Evolutionary conservation across 1,140 invertebrate species (phyloP), one percentile per base, ranked within the genome.

Genomic region (Drosophila sucinea): DNA sequence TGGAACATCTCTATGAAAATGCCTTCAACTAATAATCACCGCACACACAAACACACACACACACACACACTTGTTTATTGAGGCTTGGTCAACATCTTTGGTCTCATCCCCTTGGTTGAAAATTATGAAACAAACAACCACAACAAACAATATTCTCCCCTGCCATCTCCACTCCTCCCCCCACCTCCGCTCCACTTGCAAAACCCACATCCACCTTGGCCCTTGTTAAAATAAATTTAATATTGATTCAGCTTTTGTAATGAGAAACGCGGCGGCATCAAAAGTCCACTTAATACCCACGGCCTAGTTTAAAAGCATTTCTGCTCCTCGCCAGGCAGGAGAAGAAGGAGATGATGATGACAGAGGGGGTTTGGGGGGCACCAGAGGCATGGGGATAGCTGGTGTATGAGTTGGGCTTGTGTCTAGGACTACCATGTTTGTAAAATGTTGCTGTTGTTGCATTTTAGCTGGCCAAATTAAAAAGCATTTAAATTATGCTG

Each of bases 171-270:
- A 29, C 27, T 17, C 60, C 41, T 17, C 7, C 54, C 33, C 27
- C 25, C 60, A 44, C 10, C 3, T n/a, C n/a, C 47, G n/a, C 23
- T 29, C 4, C 23, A n/a, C 6, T 7, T 5, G 27, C 29, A 33
- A 10, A 6, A n/a, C 8, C 27, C 10, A 10, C 25, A 8, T 38
- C 10, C 3, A 33, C 30, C 25, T 47, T 33, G 29, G 4, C n/a
- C 40, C 64, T 68, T 72, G 72, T 77, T 86, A 83, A 86, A 86
- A 86, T 86, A 83, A 86, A 86, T 89, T 89, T 87, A 87, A 87
- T 87, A 87, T 87, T 87, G 83, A 87, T 87, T 87, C 83, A 87
- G 83, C 83, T 87, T 87, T 87, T 87, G 83, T 87, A 87, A 87
- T 87, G 83, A 87, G 83, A 87, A 83, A 77, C 79, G 84, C 83